phyloP scores from a whole-genome alignment of 2,113 vertebrate genomes.

The Indicator indicator region DNA sequence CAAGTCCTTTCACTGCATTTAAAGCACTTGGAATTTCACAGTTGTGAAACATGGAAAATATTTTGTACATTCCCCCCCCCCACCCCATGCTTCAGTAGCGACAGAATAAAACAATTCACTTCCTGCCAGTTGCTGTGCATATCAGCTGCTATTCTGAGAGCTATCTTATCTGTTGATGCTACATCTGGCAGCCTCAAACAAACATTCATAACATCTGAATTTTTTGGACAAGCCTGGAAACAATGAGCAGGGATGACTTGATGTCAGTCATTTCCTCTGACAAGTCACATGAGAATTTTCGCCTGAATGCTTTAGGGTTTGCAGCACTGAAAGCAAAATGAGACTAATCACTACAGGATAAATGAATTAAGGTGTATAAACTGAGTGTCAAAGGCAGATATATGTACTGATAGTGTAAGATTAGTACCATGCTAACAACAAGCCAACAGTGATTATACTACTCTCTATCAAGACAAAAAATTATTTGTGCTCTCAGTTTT shows the following conservation, averaged over 20 bases:
- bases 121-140: not conserved
- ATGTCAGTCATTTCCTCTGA: constrained; percentile 40
- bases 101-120: not conserved
- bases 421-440: not conserved
- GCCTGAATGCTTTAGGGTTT: not conserved
- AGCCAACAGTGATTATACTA: not conserved
- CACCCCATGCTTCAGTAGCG: not conserved
- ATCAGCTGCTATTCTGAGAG: not conserved
- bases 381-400: not conserved
- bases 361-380: constrained; percentile 16
- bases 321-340: not conserved
- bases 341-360: constrained; percentile 22
- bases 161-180: not conserved
- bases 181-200: constrained; percentile 18
- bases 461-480: not conserved
- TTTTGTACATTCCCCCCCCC: not conserved
- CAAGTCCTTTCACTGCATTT: not conserved
- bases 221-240: constrained; percentile 21
- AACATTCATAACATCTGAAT: constrained; percentile 20
- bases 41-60: not conserved
- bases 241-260: constrained; percentile 16
- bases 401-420: not conserved
- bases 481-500: not conserved
- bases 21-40: not conserved
- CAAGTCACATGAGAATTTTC: constrained; percentile 42